phyloP scores from a whole-genome alignment of 2,888 invertebrate genomes.

The Spodoptera littoralis region DNA sequence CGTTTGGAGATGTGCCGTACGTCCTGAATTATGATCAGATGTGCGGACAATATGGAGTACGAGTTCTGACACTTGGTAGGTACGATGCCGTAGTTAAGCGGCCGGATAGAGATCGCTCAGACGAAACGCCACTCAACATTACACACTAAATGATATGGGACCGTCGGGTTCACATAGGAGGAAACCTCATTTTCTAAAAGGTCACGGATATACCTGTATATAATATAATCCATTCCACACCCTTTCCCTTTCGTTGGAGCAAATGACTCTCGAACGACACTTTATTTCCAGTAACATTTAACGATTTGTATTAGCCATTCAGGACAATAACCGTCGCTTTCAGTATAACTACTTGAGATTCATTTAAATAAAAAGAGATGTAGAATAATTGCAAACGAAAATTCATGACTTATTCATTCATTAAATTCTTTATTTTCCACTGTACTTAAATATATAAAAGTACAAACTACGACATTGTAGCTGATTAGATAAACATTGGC shows the following conservation, averaged over 20 bases:
- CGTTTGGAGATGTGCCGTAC: constrained; percentile 35
- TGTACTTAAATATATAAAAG: no score
- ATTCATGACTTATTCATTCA: no score
- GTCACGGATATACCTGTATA: constrained; percentile 51
- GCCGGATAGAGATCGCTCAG: constrained; percentile 61
- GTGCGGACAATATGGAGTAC: constrained; percentile 37
- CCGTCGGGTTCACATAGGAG: constrained; percentile 60
- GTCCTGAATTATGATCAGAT: constrained; percentile 34
- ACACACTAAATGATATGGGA: constrained; percentile 64
- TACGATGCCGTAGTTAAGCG: constrained; percentile 45
- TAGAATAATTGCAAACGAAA: no score
- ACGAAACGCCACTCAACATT: constrained; percentile 73
- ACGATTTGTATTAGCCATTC: constrained; percentile 10
- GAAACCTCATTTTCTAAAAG: constrained; percentile 64
- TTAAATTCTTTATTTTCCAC: no score
- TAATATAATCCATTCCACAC: constrained; percentile 46
- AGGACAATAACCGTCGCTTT: constrained; percentile 3
- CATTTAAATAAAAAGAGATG: no score
- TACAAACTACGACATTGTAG: background rate
- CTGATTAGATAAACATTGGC: constrained; percentile 33
- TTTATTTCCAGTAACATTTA: constrained; percentile 37
- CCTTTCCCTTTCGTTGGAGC: constrained; percentile 45
- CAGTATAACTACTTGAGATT: no score
- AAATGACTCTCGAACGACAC: constrained; percentile 45
- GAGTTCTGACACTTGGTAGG: constrained; percentile 37